Conservation (phyloP, 1,140 invertebrate genomes). For the Formica selysi region DNA sequence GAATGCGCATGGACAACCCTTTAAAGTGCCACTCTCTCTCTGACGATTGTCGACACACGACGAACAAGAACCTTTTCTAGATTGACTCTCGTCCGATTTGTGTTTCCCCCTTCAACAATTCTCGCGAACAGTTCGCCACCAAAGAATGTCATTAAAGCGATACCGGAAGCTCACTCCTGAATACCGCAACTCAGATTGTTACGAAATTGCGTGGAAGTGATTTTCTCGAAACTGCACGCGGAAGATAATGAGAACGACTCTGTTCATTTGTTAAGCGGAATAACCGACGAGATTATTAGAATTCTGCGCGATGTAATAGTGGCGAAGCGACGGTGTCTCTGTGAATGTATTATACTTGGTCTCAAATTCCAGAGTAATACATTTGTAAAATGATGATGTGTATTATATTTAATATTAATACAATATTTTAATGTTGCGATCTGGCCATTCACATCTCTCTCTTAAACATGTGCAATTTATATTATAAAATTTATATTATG, state of each 20-base stretch:
- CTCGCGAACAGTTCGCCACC: conserved; percentile 9
- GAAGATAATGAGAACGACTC: conserved; percentile 57
- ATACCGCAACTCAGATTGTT: conserved; percentile 51
- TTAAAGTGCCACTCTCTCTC: conserved; percentile 13
- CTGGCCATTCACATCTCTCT: neutral
- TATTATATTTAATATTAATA: neutral
- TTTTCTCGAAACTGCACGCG: conserved; percentile 47
- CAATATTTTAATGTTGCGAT: neutral
- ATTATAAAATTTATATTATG: neutral
- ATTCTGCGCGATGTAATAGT: conserved; percentile 33
- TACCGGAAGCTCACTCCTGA: conserved; percentile 32
- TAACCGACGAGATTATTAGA: conserved; percentile 52
- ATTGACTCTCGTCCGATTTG: conserved; percentile 23
- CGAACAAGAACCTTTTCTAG: neutral
- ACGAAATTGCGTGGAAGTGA: conserved; percentile 62
- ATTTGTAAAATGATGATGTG: neutral
- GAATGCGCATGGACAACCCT: conserved; percentile 30
- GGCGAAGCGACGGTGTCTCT: conserved; percentile 14
- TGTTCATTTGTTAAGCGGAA: conserved; percentile 59
- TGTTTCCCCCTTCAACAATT: conserved; percentile 28
- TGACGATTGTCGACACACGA: neutral
- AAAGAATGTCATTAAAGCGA: conserved; percentile 60
- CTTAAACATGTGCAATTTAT: too few species aligned
- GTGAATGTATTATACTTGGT: neutral
- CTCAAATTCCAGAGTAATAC: conserved; percentile 29